Conservation (phyloP, 2,113 vertebrate species). For the Salvelinus fontinalis region DNA sequence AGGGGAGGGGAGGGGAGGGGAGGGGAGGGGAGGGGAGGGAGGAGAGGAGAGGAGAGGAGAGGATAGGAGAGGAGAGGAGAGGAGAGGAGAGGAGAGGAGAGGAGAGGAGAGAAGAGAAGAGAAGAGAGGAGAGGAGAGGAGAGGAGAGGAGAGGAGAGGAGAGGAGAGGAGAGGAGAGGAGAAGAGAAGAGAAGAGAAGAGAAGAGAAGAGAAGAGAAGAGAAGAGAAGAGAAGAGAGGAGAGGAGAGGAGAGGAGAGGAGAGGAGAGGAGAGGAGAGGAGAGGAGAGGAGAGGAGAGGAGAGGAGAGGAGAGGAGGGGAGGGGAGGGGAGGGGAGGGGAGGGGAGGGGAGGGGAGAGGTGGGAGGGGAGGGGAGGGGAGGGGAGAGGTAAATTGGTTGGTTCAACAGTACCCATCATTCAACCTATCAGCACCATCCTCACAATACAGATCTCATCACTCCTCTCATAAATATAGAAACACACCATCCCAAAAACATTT, state of each 20-base stretch:
- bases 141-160: no score
- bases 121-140: neutral
- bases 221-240: no score
- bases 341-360: no score
- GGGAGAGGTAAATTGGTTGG: neutral
- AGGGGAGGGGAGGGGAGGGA: neutral
- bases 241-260: no score
- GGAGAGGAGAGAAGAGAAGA: no score
- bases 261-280: neutral
- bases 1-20: no score
- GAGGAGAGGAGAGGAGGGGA: no score
- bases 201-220: neutral
- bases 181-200: no score
- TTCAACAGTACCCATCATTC: no score
- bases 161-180: no score
- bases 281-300: neutral
- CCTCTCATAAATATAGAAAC: conserved; percentile 22
- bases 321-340: neutral
- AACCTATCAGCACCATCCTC: conserved; percentile 6
- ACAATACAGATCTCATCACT: neutral
- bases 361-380: neutral
- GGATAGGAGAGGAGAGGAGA: neutral
- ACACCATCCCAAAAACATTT: conserved; percentile 19
- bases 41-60: no score
- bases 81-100: neutral